Evolutionary conservation across 2,888 invertebrate genomes (phyloP), one percentile per base, ranked within the genome.

Genomic region (Lordiphosa andalusiaca): DNA sequence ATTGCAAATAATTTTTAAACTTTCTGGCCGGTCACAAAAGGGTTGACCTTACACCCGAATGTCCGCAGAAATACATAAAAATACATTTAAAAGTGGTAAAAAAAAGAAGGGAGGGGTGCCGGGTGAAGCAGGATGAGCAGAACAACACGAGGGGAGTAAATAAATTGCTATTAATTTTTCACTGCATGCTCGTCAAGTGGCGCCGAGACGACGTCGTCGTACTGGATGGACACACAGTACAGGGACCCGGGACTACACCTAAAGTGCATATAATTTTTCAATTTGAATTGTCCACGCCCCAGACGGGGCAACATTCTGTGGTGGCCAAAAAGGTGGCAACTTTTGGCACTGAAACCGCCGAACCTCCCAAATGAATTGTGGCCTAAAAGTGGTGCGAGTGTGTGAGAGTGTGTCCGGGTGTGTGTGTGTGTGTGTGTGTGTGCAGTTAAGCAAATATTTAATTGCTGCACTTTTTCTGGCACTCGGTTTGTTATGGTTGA

Each of bases 231-330:
- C n/a, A n/a, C n/a, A n/a, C 35, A 16, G 42, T 37, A 37, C 46
- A 57, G 65, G 65, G 53, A 53, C 47, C 25, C 53, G 53, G 50
- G 53, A 38, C 51, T 23, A 69, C 73, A 86, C 84, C 87, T 86
- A 88, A 88, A 87, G 87, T 87, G 88, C 77, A 86, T 86, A 86
- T 88, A 86, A 87, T 87, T 88, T 87, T 88, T 87, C 87, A 87
- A 87, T 87, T 87, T 83, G 80, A 83, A 76, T 70, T 70, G 75
- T 71, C 76, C 69, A 69, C 67, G 69, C 73, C 62, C 53, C 70
- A 70, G 65, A 64, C 65, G 60, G 56, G 67, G 52, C 46, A 41
- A 52, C 73, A 60, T 62, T 70, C 53, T 73, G 73, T 68, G 71
- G 71, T 58, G 53, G 69, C 63, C 59, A 70, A 69, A 65, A 82